Evolutionary conservation across 1,140 invertebrate species (phyloP).

Genomic region (Lineus longissimus): DNA sequence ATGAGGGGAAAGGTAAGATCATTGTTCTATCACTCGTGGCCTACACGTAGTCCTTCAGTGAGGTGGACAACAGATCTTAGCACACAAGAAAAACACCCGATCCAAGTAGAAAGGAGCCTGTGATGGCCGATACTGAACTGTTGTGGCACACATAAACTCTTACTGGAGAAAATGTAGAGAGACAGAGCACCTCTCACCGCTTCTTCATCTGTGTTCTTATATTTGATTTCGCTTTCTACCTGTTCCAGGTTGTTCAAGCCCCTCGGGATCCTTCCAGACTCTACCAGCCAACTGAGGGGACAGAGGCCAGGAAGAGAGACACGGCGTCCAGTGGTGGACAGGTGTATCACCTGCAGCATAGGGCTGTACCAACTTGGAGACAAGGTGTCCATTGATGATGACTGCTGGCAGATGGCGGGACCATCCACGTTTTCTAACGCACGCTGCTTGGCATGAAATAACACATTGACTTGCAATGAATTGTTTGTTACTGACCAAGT

Average conservation of each 20-base stretch:
- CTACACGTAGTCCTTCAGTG: slow-evolving; percentile 5
- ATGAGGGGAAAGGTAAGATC: slow-evolving; percentile 37
- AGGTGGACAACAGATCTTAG: not conserved
- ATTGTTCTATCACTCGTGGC: not conserved
- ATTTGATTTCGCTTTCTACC: no score
- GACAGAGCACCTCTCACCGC: no score
- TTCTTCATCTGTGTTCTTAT: no score
- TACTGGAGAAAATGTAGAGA: no score
- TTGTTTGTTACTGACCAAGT: no score
- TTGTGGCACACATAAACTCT: no score
- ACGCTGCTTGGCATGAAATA: no score
- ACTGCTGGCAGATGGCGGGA: no score
- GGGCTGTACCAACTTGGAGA: not conserved
- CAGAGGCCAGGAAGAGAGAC: slow-evolving; percentile 38
- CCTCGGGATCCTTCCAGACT: slow-evolving; percentile 38
- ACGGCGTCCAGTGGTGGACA: slow-evolving; percentile 28
- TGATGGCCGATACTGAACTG: not conserved
- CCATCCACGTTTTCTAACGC: no score
- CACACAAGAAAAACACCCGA: not conserved
- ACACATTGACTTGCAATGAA: no score
- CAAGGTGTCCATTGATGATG: not conserved
- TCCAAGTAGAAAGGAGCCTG: slow-evolving; percentile 16
- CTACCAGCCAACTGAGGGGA: slow-evolving; percentile 39
- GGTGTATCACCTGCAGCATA: slow-evolving; percentile 39
- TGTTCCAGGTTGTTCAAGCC: slow-evolving; percentile 17